These are phyloP conservation scores for Spilarctia lutea DNA, from an alignment of 2,888 invertebrate genomes.

Conservation along the genomic window DNA sequence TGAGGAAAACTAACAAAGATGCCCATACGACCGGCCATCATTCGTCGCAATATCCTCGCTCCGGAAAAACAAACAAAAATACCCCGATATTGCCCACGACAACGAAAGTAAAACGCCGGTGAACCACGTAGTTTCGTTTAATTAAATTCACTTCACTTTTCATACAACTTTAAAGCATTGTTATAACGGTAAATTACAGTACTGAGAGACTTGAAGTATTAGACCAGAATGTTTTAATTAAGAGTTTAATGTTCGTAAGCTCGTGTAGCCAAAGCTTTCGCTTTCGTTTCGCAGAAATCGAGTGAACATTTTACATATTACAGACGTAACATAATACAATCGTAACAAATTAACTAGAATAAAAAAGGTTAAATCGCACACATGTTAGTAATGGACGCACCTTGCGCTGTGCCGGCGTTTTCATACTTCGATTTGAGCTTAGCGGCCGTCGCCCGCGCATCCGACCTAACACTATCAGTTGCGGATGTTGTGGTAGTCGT, in stretches of 20 bases:
- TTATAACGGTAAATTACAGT: constrained; percentile 6
- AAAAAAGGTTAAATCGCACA: constrained; percentile 31
- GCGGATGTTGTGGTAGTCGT: constrained; percentile 64
- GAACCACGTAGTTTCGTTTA: not conserved
- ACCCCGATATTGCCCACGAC: constrained; percentile 11
- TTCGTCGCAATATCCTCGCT: constrained; percentile 20
- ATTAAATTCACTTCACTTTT: not conserved
- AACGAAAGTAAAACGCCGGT: constrained; percentile 6
- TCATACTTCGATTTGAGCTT: constrained; percentile 83
- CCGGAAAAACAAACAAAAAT: constrained; percentile 36
- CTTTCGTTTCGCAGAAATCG: constrained; percentile 3
- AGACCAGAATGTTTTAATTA: constrained; percentile 2
- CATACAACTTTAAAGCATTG: not conserved
- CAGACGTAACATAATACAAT: not conserved
- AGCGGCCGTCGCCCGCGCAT: constrained; percentile 82
- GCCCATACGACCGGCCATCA: constrained; percentile 25
- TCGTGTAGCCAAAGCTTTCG: not conserved
- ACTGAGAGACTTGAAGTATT: not conserved
- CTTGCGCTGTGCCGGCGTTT: constrained; percentile 82
- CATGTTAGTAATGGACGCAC: constrained; percentile 67
- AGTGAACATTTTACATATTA: constrained; percentile 3
- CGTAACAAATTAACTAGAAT: constrained; percentile 21
- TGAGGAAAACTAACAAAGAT: constrained; percentile 49
- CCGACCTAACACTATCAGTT: constrained; percentile 76
- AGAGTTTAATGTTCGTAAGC: constrained; percentile 6